A percentile compares a stretch with the other conserved stretches of the same genome.
These are phyloP conservation scores for Nematolebias whitei DNA, from an alignment of 2,113 vertebrate species.

Conservation along the genomic window DNA sequence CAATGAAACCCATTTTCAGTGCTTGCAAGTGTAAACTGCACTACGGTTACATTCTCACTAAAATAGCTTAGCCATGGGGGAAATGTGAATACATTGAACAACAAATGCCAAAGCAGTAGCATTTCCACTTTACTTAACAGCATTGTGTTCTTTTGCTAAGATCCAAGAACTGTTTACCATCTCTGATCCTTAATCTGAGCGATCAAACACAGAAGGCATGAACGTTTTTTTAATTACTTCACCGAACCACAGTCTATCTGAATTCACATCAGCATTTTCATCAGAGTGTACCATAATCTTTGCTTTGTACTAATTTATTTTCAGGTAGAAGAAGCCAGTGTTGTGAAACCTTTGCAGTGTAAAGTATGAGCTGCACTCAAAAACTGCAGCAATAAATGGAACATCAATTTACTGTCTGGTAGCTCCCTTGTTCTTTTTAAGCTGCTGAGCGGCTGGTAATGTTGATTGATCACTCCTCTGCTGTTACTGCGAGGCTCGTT, in stretches of 20 bases:
- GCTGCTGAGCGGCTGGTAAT: constrained; percentile 19
- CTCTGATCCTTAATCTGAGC: constrained; percentile 45
- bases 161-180: constrained; percentile 30
- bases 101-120: constrained; percentile 20
- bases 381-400: constrained; percentile 14
- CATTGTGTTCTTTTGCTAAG: constrained; percentile 22
- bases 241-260: too few relatives aligned
- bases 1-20: constrained; percentile 6
- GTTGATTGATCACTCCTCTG: constrained; percentile 23
- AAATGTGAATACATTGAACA: constrained; percentile 27
- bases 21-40: not conserved
- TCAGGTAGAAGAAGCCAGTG: constrained; percentile 3
- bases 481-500: constrained; percentile 17
- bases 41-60: not conserved
- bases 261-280: too few relatives aligned
- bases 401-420: constrained; percentile 22
- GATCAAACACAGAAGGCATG: constrained; percentile 19
- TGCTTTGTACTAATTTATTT: not conserved
- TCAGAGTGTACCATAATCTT: too few relatives aligned
- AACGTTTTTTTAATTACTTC: too few relatives aligned
- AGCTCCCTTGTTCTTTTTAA: constrained; percentile 15
- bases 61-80: not conserved
- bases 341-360: not conserved
- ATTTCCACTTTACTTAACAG: too few relatives aligned
- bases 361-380: constrained; percentile 6